Evolutionary conservation across 2,113 vertebrate species (phyloP), one percentile per base, ranked within the genome.

Genomic region (Sitta europaea): DNA sequence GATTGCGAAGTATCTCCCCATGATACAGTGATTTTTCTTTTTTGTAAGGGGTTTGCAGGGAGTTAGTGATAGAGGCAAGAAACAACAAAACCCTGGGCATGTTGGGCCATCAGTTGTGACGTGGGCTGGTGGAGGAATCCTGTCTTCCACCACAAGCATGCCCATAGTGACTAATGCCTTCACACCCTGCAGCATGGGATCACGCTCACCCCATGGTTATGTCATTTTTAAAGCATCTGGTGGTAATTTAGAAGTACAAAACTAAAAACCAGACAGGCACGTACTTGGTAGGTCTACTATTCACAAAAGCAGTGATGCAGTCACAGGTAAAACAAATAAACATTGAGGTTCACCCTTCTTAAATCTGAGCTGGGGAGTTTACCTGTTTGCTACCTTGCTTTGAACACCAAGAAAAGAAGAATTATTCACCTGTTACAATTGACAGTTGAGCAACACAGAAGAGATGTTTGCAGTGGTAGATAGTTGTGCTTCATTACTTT

Each of bases 151-250:
- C 0, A 0, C 90, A 70, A 59, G 72, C 78, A 76, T 79, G 84
- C 68, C 87, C 31, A 0, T 0, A 4, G 47, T 95, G 94, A 97
- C 76, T 97, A 96, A 96, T 62, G 73, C 91, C 65, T 85, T 78
- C 93, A 72, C 67, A 48, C 73, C 84, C 88, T 92, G 58, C 45
- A 90, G 83, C 72, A 81, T 43, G 23, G 51, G 57, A 81, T 76
- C 86, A 61, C 2, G 2, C 75, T 96, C 68, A 88, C 29, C 9
- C 54, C 48, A 48, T 61, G 57, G 17, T 92, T 87, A 90, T 61
- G 25, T 92, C 76, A 96, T 77, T 90, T 92, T 50, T 71, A 77
- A 96, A 86, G 90, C 90, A 90, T 90, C 76, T 97, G 42, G 11
- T 67, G 48, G 24, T 18, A 77, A 57, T 79, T 83, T 74, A 83